phyloP scores from a whole-genome alignment of 2,113 vertebrate species.

The Carettochelys insculpta region DNA sequence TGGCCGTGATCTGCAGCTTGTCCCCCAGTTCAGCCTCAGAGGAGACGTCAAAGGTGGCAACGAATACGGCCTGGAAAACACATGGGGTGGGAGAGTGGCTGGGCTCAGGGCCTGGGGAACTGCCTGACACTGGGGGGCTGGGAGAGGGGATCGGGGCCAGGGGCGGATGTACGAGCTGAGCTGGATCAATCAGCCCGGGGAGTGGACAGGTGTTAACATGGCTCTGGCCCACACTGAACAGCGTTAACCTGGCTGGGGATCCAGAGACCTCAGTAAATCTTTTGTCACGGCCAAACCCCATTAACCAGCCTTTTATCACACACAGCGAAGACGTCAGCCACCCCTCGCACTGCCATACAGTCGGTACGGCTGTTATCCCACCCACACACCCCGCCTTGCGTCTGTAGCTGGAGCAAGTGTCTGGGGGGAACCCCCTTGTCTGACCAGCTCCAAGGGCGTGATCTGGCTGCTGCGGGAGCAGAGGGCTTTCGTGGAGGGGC shows the following conservation, averaged over 20 bases:
- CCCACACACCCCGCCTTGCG: too few species aligned
- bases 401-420: too few species aligned
- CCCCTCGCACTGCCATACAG: too few species aligned
- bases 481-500: neutral
- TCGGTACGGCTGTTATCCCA: too few species aligned
- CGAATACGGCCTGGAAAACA: conserved; percentile 40
- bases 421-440: too few species aligned
- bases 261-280: too few species aligned
- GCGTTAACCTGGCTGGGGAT: too few species aligned
- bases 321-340: too few species aligned
- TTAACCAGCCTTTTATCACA: neutral
- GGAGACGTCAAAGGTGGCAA: conserved; percentile 34
- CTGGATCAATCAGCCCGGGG: too few species aligned
- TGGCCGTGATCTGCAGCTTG: neutral
- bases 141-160: neutral
- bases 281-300: rapidly evolving
- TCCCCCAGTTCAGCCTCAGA: conserved; percentile 12
- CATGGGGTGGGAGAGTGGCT: neutral
- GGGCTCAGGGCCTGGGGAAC: neutral
- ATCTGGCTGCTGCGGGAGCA: too few species aligned
- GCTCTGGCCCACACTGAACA: too few species aligned
- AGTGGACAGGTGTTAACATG: neutral
- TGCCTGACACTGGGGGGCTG: neutral
- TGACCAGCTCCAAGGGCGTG: too few species aligned
- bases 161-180: neutral